Evolutionary conservation across 2,888 invertebrate species (phyloP), one percentile per base, ranked within the genome.

Genomic region (Eilema griseolum): DNA sequence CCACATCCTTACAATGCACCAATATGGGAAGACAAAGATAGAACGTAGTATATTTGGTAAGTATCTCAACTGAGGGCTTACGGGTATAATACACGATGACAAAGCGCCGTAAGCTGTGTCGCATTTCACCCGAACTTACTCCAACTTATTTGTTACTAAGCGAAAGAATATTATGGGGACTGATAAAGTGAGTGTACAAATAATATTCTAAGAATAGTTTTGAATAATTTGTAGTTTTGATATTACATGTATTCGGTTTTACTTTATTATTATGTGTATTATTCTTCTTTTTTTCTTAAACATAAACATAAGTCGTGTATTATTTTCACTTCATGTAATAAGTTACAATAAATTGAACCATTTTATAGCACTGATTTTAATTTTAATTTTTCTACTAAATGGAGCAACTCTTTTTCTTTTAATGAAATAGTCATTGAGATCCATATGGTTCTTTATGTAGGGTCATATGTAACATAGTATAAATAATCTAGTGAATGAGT

Each of bases 31-130:
- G 79, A 83, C 77, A 77, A 77, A 76, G 76, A 77, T 81, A 74
- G 78, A 79, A 80, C 80, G 77, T 78, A 75, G 79, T 81, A 80
- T 77, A 79, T 77, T 73, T 75, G 77, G 78, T 82, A 83, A 80
- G 80, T 86, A 83, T 85, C 79, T 84, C 80, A 81, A 79, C 78
- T 80, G 76, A 74, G 75, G 82, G 86, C 86, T 87, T 88, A 86
- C 83, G 80, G 83, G 82, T 80, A 85, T 83, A 85, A 86, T 85
- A 85, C 84, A 80, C 81, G 82, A 83, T 86, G 88, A 85, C 87
- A 87, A 85, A 86, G 83, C 82, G 83, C 71, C 81, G 80, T 78
- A 83, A 84, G 83, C 79, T 79, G 78, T 72, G 76, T 78, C 72
- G 78, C 78, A 78, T 80, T 83, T 76, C 76, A 78, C 74, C 71